phyloP scores from a whole-genome alignment of 2,888 invertebrate species.

The Nezara viridula region DNA sequence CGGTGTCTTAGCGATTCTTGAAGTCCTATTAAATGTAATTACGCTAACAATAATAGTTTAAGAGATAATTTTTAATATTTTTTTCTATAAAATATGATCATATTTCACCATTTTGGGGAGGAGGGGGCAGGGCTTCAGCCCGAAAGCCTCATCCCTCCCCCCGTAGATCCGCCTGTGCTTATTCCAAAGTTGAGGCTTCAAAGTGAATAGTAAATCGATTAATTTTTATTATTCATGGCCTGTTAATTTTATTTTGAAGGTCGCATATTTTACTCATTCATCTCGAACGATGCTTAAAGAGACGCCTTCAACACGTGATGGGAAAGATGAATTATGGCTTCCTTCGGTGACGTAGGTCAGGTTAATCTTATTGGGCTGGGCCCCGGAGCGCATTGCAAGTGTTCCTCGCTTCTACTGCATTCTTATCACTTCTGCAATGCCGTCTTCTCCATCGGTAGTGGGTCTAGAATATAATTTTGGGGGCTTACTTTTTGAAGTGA shows the following conservation, averaged over 20 bases:
- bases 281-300: background rate
- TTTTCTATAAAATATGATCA: too few relatives aligned
- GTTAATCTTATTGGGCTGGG: background rate
- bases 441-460: too few relatives aligned
- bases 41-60: too few relatives aligned
- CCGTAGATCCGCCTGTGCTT: too few relatives aligned
- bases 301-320: background rate
- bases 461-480: too few relatives aligned
- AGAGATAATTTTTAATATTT: too few relatives aligned
- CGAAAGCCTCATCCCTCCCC: too few relatives aligned
- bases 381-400: background rate
- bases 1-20: too few relatives aligned
- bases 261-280: background rate
- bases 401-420: background rate
- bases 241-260: background rate
- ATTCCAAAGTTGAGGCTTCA: background rate
- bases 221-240: background rate
- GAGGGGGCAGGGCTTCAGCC: too few relatives aligned
- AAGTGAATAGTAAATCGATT: background rate
- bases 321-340: constrained; percentile 23
- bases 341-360: background rate
- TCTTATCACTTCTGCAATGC: background rate
- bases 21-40: too few relatives aligned
- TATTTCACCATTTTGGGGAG: too few relatives aligned
- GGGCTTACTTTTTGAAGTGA: too few relatives aligned